A percentile compares a stretch with the other conserved stretches of the same genome.
Conservation (phyloP, 2,888 invertebrate genomes). For the Drosophila ochracea region DNA sequence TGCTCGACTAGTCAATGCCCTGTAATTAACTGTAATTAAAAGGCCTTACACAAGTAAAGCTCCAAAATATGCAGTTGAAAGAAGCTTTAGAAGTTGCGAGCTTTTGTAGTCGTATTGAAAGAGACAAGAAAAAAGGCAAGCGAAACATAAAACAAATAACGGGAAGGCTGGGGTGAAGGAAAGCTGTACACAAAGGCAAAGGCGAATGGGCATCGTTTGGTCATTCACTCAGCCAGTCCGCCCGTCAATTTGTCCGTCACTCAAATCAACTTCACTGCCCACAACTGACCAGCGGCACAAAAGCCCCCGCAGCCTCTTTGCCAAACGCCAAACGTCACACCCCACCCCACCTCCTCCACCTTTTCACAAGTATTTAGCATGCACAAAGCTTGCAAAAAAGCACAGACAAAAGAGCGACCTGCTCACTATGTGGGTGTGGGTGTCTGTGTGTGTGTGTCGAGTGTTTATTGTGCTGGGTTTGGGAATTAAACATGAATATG, state of each 20-base stretch:
- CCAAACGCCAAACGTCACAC: not conserved
- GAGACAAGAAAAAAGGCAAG: not conserved
- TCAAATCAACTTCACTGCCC: slow-evolving; percentile 71
- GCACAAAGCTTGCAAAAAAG: slow-evolving; percentile 68
- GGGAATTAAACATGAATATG: slow-evolving; percentile 50
- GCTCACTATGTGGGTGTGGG: slow-evolving; percentile 13
- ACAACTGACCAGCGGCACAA: slow-evolving; percentile 46
- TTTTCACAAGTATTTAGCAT: slow-evolving; percentile 68
- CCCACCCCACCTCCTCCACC: not conserved
- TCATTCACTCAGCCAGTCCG: slow-evolving; percentile 24
- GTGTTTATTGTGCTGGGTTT: slow-evolving; percentile 20
- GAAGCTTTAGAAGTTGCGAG: not conserved
- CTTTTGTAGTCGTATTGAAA: not conserved
- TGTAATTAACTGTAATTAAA: not conserved
- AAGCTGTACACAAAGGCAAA: slow-evolving; percentile 39
- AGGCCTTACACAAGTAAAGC: not conserved
- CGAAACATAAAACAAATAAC: not conserved
- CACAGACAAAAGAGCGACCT: slow-evolving; percentile 59
- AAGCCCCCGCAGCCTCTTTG: slow-evolving; percentile 29
- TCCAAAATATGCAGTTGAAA: not conserved
- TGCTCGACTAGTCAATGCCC: slow-evolving; percentile 4
- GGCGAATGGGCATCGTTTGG: slow-evolving; percentile 60
- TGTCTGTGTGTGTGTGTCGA: slow-evolving; percentile 19
- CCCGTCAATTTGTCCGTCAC: slow-evolving; percentile 38
- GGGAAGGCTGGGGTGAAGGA: not conserved